A percentile compares a stretch with the other conserved stretches of the same genome.
These are phyloP conservation scores for Circaetus cinerascens DNA, from an alignment of 2,113 vertebrate species.

Conservation along the genomic window DNA sequence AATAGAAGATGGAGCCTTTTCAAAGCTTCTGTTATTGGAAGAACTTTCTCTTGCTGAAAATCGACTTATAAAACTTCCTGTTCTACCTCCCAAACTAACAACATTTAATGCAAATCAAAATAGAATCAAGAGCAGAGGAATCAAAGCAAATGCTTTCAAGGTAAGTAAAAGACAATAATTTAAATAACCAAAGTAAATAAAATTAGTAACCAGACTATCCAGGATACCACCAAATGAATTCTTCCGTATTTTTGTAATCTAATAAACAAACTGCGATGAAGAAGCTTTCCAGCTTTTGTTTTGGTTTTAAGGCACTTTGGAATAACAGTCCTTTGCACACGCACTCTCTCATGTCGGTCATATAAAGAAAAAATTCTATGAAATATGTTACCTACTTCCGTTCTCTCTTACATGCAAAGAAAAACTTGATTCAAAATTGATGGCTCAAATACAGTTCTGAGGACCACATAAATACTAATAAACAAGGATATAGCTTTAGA, in stretches of 20 bases:
- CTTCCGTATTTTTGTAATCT: neutral
- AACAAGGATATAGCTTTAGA: neutral
- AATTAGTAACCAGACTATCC: neutral
- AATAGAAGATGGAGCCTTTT: slow-evolving; percentile 93
- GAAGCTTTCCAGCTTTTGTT: neutral
- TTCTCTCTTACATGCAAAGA: neutral
- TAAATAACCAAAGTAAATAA: neutral
- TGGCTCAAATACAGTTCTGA: neutral
- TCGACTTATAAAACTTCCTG: slow-evolving; percentile 86
- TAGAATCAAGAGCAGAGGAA: slow-evolving; percentile 88
- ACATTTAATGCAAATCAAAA: slow-evolving; percentile 90
- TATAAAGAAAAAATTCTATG: neutral
- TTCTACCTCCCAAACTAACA: slow-evolving; percentile 86
- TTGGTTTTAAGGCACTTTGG: neutral
- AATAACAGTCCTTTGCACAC: neutral
- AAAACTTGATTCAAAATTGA: neutral
- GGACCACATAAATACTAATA: neutral
- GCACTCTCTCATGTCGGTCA: neutral
- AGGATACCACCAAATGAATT: neutral
- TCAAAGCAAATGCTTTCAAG: slow-evolving; percentile 95
- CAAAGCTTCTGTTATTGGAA: slow-evolving; percentile 86
- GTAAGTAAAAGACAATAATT: slow-evolving; percentile 65
- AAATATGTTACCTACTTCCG: neutral
- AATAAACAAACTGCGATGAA: neutral
- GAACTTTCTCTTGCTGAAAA: slow-evolving; percentile 93